These are phyloP conservation scores for Macquaria australasica DNA, from an alignment of 2,113 vertebrate genomes.

Conservation along the genomic window DNA sequence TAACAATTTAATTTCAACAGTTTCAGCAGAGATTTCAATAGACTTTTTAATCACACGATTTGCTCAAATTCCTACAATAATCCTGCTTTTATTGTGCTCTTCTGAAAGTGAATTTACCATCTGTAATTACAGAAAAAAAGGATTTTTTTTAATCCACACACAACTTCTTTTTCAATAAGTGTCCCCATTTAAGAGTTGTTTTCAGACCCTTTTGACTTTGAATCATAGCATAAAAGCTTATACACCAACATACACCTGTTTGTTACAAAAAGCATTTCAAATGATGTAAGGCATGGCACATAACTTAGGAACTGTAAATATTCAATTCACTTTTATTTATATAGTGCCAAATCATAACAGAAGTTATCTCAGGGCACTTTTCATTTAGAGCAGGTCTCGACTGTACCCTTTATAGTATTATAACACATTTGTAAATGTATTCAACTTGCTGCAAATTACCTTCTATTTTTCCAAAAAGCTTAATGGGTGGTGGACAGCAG, in stretches of 20 bases:
- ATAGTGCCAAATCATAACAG: too few species aligned
- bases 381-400: too few species aligned
- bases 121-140: background rate
- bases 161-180: background rate
- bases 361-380: too few species aligned
- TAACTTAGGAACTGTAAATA: background rate
- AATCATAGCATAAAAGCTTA: too few species aligned
- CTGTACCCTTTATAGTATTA: too few species aligned
- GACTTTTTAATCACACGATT: background rate
- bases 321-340: too few species aligned
- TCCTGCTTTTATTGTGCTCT: background rate
- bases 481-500: background rate
- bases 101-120: background rate
- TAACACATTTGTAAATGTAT: background rate
- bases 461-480: background rate
- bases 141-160: background rate
- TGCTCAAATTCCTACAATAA: background rate
- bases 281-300: background rate
- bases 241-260: background rate
- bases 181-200: background rate
- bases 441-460: background rate
- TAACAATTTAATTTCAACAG: rapidly evolving
- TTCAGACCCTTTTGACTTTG: background rate
- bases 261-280: background rate
- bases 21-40: background rate